phyloP scores from a whole-genome alignment of 2,888 invertebrate species.

The Brachypterus glaber region DNA sequence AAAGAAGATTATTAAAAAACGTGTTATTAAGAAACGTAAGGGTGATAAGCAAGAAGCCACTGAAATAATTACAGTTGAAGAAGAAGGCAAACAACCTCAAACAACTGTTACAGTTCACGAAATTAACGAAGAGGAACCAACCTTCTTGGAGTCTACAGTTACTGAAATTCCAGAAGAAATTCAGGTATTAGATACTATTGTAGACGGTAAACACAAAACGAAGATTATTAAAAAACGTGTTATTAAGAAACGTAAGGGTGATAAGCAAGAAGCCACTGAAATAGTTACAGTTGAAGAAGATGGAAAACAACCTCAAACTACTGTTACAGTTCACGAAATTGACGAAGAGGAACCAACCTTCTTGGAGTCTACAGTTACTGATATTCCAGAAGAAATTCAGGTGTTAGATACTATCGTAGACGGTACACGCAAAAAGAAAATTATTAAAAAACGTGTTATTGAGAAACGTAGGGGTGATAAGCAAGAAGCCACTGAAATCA shows the following conservation, averaged over 20 bases:
- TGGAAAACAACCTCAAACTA: slow-evolving; percentile 36
- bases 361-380: slow-evolving; percentile 24
- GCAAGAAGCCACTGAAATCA: slow-evolving; percentile 27
- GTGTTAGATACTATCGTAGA: slow-evolving; percentile 33
- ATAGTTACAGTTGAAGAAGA: slow-evolving; percentile 32
- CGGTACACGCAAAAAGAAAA: slow-evolving; percentile 31
- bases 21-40: slow-evolving; percentile 23
- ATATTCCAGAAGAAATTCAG: slow-evolving; percentile 32
- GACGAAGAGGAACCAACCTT: slow-evolving; percentile 19
- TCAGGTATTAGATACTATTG: slow-evolving; percentile 29
- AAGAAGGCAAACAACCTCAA: slow-evolving; percentile 30
- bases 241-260: slow-evolving; percentile 25
- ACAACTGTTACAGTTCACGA: slow-evolving; percentile 29
- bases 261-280: slow-evolving; percentile 35
- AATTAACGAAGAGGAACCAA: slow-evolving; percentile 16
- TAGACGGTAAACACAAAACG: slow-evolving; percentile 24
- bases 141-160: slow-evolving; percentile 13
- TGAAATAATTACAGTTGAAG: slow-evolving; percentile 37
- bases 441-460: slow-evolving; percentile 27
- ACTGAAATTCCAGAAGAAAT: slow-evolving; percentile 28
- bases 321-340: slow-evolving; percentile 32
- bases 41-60: slow-evolving; percentile 23
- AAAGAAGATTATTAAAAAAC: slow-evolving; percentile 26
- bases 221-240: slow-evolving; percentile 27
- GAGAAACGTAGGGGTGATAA: slow-evolving; percentile 29